Base-by-base conservation (phyloP, 1,140 invertebrate species). In the Drosophila ogumai region DNA sequence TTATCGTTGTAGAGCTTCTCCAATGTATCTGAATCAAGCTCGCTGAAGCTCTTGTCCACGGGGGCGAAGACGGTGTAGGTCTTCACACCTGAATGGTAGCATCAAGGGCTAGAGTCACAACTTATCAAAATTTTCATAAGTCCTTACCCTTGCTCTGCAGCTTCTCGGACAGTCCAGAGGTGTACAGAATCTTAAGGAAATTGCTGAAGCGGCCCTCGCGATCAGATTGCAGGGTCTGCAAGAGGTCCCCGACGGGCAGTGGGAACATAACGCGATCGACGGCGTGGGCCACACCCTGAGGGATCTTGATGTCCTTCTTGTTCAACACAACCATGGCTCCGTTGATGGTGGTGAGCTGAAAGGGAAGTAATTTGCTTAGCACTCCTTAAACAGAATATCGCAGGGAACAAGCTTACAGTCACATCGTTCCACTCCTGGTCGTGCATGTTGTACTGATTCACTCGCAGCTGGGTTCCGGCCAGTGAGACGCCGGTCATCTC, bases 211-310 rank as follows among this genome's bases (percentile, higher is more conserved):
- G 93, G 54, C 95, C 94, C 81, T 97, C 96, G 28, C 96, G 93
- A 93, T 97, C 96, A 2, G 96, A 96, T 86, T 96, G 96, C 36
- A 97, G 93, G 0, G 96, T 97, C 88, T 97, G 96, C 13, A 97
- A 94, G 38, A 97, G 93, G 93, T 97, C 96, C 19, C 96, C 97
- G 15, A 97, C 96, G 0, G 96, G 96, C 64, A 97, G 93, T 4
- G 97, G 97, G 93, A 97, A 97, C 95, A 98, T 96, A 0, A 98
- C 97, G 67, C 96, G 94, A 92, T 98, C 97, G 1, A 98, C 94
- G 0, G 97, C 95, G 88, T 98, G 97, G 0, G 97, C 96, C 46
- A 98, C 95, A 31, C 97, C 96, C 95, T 98, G 94, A 38, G 96
- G 95, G 81, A 97, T 96, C 80, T 95, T 94, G 68, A 97, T 96